A percentile compares a stretch with the other conserved stretches of the same genome.
These are phyloP conservation scores for Pangasius krempfi DNA, from an alignment of 2,797 vertebrate genomes.

Conservation along the genomic window DNA sequence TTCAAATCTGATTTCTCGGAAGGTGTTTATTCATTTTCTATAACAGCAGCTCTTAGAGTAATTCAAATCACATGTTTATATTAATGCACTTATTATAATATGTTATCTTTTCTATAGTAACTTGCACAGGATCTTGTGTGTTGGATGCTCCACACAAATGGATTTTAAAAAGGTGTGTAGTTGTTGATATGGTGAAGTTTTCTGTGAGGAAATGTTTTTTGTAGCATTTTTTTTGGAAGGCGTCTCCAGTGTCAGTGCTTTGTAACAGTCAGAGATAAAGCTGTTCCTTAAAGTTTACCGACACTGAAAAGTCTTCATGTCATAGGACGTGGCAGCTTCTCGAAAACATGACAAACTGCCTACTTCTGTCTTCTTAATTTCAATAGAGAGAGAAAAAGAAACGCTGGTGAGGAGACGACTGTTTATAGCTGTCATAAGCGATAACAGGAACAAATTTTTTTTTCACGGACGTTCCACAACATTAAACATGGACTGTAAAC, in stretches of 20 bases:
- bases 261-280: not conserved
- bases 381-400: not conserved
- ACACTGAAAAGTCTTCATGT: not conserved
- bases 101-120: not conserved
- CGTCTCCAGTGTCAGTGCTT: not conserved
- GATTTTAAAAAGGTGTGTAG: not conserved
- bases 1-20: not conserved
- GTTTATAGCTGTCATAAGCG: not conserved
- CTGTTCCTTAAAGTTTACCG: not conserved
- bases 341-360: not conserved
- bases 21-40: not conserved
- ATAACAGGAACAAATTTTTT: not conserved
- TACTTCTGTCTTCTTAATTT: not conserved
- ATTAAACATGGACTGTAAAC: not conserved
- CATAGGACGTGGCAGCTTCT: not conserved
- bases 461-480: not conserved
- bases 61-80: not conserved
- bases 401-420: no score
- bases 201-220: not conserved
- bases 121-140: not conserved
- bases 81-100: not conserved
- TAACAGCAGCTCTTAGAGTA: not conserved
- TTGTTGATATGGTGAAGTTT: not conserved
- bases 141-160: not conserved
- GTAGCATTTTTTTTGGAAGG: not conserved